Evolutionary conservation across 2,113 vertebrate species (phyloP).

Genomic region (Rutilus rutilus): DNA sequence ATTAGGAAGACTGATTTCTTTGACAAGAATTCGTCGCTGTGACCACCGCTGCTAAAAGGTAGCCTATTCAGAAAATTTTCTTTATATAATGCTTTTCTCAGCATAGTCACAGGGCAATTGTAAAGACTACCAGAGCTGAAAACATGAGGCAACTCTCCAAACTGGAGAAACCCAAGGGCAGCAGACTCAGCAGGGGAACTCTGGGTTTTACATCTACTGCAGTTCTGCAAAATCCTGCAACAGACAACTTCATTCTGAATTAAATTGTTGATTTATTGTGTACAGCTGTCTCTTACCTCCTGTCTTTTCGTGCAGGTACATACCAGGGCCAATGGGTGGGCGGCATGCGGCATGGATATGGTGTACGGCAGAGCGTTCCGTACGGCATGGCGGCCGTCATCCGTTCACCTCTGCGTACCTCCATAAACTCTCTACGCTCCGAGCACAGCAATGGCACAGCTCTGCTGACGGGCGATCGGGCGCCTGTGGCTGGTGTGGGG

Average conservation of each 20-base stretch:
- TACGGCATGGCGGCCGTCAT: slow-evolving; percentile 98
- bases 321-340: slow-evolving; percentile 99
- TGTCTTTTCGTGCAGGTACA: slow-evolving; percentile 67
- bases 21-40: background rate
- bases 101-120: background rate
- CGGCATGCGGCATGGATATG: slow-evolving; percentile 97
- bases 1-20: background rate
- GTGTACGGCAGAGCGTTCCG: slow-evolving; percentile 95
- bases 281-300: background rate
- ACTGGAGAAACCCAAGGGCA: slow-evolving; percentile 18
- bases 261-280: background rate
- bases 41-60: background rate
- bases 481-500: slow-evolving; percentile 62
- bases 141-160: slow-evolving; percentile 29
- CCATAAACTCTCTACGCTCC: slow-evolving; percentile 98
- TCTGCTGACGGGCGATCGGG: slow-evolving; percentile 77
- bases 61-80: background rate
- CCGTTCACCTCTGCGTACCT: slow-evolving; percentile 94
- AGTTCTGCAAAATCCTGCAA: slow-evolving; percentile 23
- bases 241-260: background rate
- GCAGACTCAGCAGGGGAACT: background rate
- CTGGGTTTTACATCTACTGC: slow-evolving; percentile 13
- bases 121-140: slow-evolving; percentile 12
- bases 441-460: slow-evolving; percentile 96
- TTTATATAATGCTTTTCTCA: background rate